These are phyloP conservation scores for Chrysemys picta DNA, from an alignment of 2,113 vertebrate genomes.

Conservation along the genomic window DNA sequence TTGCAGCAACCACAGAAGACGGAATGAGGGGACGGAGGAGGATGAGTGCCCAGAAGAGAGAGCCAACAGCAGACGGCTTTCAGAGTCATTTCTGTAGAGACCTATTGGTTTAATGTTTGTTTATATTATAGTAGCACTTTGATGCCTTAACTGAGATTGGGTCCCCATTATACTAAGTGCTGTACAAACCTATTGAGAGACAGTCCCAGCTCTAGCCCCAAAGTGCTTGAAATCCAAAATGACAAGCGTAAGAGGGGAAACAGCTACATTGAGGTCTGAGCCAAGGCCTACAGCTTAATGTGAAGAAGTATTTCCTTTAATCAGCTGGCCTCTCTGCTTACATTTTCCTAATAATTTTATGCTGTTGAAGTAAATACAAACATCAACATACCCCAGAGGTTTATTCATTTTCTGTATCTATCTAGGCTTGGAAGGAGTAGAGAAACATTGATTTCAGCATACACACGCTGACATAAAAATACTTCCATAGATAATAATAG, in stretches of 20 bases:
- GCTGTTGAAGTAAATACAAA: background rate
- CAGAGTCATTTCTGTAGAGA: background rate
- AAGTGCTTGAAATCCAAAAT: background rate
- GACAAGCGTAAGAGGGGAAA: background rate
- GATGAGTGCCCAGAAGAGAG: background rate
- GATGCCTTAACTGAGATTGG: background rate
- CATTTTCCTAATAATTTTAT: background rate
- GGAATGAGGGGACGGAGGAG: background rate
- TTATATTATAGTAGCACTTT: background rate
- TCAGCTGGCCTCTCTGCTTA: background rate
- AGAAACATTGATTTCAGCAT: background rate
- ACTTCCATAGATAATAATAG: background rate
- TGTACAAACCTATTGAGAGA: rapidly evolving
- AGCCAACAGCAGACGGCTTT: background rate
- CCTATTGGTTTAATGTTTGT: background rate
- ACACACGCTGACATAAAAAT: background rate
- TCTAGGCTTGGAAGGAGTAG: background rate
- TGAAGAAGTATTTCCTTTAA: background rate
- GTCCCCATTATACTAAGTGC: background rate
- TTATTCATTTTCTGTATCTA: background rate
- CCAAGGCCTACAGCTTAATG: rapidly evolving
- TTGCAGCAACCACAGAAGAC: background rate
- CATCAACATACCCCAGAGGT: background rate
- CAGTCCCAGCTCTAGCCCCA: background rate
- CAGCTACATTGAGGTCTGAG: background rate